A percentile compares a stretch with the other conserved stretches of the same genome.
phyloP scores from a whole-genome alignment of 2,797 vertebrate species.

The Arrhamphus sclerolepis region DNA sequence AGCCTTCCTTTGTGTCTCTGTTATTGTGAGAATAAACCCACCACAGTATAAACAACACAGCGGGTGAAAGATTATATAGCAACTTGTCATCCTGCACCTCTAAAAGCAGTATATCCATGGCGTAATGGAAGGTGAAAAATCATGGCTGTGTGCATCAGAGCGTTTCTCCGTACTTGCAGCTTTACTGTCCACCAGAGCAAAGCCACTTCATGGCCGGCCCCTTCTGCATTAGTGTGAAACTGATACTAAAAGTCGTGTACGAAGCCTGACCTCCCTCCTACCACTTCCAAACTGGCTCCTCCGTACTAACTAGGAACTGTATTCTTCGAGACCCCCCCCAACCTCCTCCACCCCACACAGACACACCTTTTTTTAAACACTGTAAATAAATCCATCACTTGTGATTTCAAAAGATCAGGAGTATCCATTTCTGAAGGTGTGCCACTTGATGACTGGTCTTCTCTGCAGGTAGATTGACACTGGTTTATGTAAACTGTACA shows the following conservation, averaged over 20 bases:
- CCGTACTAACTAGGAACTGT: conserved; percentile 43
- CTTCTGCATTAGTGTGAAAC: conserved; percentile 72
- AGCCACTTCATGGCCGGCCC: conserved; percentile 59
- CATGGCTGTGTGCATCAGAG: conserved; percentile 52
- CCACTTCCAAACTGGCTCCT: conserved; percentile 42
- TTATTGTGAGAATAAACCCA: conserved; percentile 55
- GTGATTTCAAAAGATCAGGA: conserved; percentile 42
- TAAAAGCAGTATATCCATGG: conserved; percentile 47
- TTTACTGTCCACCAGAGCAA: conserved; percentile 60
- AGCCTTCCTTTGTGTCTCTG: conserved; percentile 46
- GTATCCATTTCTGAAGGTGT: conserved; percentile 44
- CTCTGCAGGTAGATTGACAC: conserved; percentile 6
- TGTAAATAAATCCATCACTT: conserved; percentile 49
- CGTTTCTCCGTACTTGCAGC: conserved; percentile 26
- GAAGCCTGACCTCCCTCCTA: conserved; percentile 65
- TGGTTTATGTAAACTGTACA: conserved; percentile 13
- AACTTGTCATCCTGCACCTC: conserved; percentile 46
- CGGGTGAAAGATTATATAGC: conserved; percentile 58
- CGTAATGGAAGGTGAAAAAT: conserved; percentile 63
- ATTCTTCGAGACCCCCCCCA: conserved; percentile 34
- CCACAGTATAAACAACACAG: conserved; percentile 58
- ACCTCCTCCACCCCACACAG: no score
- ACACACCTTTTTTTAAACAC: conserved; percentile 16
- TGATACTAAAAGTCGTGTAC: conserved; percentile 68
- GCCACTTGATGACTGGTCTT: conserved; percentile 30